Base-by-base conservation (phyloP, 1,140 invertebrate species). In the Chymomyza costata region DNA sequence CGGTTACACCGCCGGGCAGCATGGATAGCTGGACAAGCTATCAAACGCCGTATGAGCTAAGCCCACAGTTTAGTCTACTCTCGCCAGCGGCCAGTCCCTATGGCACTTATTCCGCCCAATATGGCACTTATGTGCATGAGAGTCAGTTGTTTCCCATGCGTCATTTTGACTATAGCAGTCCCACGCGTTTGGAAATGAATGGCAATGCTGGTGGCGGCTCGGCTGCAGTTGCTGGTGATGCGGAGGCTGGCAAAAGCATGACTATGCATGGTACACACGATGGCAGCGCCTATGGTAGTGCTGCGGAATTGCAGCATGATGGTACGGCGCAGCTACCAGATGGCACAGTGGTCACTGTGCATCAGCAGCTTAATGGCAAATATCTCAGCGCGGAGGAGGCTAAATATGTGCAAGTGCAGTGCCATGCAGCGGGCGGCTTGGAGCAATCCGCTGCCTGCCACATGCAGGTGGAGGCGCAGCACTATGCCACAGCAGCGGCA, bases 1-100 rank as follows among this genome's bases (percentile, higher is more conserved):
- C 86, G 19, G 87, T 87, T 0, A 87, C 91, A 1, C 89, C 91
- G 2, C 91, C 92, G 0, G 86, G 89, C 0, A 85, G 82, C 49
- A 89, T 90, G 15, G 92, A 94, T 63, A 91, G 92, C 2, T 94
- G 93, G 92, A 87, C 88, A 0, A 90, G 88, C 28, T 93, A 93
- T 74, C 91, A 92, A 54, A 90, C 92, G 8, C 89, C 92, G 0
- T 93, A 93, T 70, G 92, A 94, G 65, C 73, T 93, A 3, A 90
- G 91, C 1, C 90, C 92, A 0, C 90, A 90, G 63, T 92, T 91
- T 53, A 90, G 93, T 57, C 78, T 92, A n/a, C 86, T 93, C 5
- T 93, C 91, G 40, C 90, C 92, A 0, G 89, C 91, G 1, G 88
- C 90, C 21, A 89, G 89, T 31, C 89, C 90, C 0, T 93, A 93